These are phyloP conservation scores for Zaprionus capensis DNA, from an alignment of 1,140 invertebrate species.

Conservation along the genomic window DNA sequence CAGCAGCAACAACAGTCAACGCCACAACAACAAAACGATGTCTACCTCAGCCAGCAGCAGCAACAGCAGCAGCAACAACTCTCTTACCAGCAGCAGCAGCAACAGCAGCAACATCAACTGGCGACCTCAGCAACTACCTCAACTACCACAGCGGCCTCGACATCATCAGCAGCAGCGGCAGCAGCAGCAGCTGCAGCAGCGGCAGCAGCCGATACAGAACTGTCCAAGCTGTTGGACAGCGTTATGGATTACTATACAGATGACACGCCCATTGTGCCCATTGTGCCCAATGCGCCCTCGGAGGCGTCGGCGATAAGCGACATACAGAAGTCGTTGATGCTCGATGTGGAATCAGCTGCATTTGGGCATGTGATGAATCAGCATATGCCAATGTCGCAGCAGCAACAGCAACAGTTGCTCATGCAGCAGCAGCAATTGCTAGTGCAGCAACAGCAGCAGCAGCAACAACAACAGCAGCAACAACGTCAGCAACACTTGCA, in stretches of 20 bases:
- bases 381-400: constrained; percentile 70
- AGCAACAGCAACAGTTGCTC: constrained; percentile 83
- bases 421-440: constrained; percentile 71
- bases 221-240: constrained; percentile 93
- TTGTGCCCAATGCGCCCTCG: constrained; percentile 84
- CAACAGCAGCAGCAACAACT: constrained; percentile 80
- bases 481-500: constrained; percentile 87
- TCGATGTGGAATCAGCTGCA: constrained; percentile 88
- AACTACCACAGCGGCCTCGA: constrained; percentile 72
- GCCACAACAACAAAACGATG: constrained; percentile 84
- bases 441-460: constrained; percentile 80
- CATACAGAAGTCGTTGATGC: constrained; percentile 95
- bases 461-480: constrained; percentile 85
- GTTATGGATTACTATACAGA: constrained; percentile 92
- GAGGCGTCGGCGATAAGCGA: constrained; percentile 91
- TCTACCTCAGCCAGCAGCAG: constrained; percentile 85
- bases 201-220: constrained; percentile 86
- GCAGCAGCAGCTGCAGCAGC: constrained; percentile 52
- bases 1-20: constrained; percentile 74
- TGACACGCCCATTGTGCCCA: constrained; percentile 83
- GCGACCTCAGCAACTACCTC: constrained; percentile 80
- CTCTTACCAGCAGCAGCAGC: constrained; percentile 58
- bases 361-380: constrained; percentile 86
- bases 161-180: constrained; percentile 62
- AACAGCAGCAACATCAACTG: constrained; percentile 70